Conservation (phyloP, 2,888 invertebrate species). For the Drosophila lutescens region DNA sequence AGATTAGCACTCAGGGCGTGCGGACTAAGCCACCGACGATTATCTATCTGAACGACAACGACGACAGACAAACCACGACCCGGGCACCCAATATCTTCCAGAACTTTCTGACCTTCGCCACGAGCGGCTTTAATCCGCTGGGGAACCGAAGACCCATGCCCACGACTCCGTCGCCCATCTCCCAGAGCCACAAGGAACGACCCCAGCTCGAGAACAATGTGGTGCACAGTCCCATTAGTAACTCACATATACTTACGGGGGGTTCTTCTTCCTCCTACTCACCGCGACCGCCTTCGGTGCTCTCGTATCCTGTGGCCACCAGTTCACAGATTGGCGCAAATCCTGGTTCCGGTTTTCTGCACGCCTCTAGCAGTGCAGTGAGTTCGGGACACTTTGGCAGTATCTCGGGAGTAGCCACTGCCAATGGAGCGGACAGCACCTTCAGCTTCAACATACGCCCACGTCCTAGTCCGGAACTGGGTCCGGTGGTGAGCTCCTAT, state of each 20-base stretch:
- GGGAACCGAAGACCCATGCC: slow-evolving; percentile 50
- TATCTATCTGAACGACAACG: slow-evolving; percentile 81
- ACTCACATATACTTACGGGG: slow-evolving; percentile 20
- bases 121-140: slow-evolving; percentile 61
- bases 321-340: slow-evolving; percentile 47
- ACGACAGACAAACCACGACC: slow-evolving; percentile 71
- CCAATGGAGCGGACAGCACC: slow-evolving; percentile 81
- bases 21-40: slow-evolving; percentile 83
- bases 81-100: slow-evolving; percentile 79
- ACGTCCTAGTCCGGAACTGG: slow-evolving; percentile 71
- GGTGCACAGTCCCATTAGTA: slow-evolving; percentile 62
- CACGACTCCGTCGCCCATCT: slow-evolving; percentile 48
- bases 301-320: slow-evolving; percentile 52
- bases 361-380: slow-evolving; percentile 77
- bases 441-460: slow-evolving; percentile 83
- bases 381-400: slow-evolving; percentile 78
- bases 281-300: slow-evolving; percentile 48
- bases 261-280: slow-evolving; percentile 33
- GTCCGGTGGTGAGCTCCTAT: slow-evolving; percentile 51
- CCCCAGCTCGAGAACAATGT: slow-evolving; percentile 44
- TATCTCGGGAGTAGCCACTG: slow-evolving; percentile 78
- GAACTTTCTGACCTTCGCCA: slow-evolving; percentile 76
- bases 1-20: slow-evolving; percentile 48
- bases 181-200: slow-evolving; percentile 45
- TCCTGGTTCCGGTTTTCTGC: slow-evolving; percentile 60